These are phyloP conservation scores for Charadrius vociferus DNA, from an alignment of 2,113 vertebrate species.

Conservation along the genomic window DNA sequence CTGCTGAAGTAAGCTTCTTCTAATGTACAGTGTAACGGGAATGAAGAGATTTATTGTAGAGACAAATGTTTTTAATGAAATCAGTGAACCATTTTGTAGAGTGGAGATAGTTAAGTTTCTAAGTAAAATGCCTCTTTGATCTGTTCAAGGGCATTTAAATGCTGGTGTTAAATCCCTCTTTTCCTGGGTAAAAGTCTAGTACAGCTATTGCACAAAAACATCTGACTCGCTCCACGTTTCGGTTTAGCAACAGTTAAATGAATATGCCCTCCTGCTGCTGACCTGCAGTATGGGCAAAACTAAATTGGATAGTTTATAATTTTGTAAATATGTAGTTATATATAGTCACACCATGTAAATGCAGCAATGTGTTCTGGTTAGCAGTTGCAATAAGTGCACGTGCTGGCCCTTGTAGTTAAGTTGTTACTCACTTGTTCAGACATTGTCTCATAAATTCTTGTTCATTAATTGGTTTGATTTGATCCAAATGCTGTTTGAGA, in stretches of 20 bases:
- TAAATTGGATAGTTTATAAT: too few relatives aligned
- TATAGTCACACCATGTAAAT: rapidly evolving
- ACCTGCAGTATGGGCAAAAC: not conserved
- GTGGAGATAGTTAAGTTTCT: not conserved
- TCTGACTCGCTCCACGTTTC: rapidly evolving
- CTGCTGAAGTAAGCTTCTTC: constrained; percentile 87
- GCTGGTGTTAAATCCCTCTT: not conserved
- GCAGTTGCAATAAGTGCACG: rapidly evolving
- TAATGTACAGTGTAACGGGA: not conserved
- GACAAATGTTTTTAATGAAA: not conserved
- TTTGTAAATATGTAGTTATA: not conserved
- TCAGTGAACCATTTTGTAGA: not conserved
- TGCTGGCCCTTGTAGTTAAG: not conserved
- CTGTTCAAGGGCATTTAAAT: not conserved
- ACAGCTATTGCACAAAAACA: not conserved
- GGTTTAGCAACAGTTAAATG: not conserved
- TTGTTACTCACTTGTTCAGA: not conserved
- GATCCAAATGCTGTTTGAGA: not conserved
- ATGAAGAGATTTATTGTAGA: not conserved
- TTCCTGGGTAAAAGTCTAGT: not conserved
- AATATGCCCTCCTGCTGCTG: not conserved
- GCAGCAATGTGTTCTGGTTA: not conserved
- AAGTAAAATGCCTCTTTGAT: not conserved
- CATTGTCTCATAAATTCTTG: not conserved
- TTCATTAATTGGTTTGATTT: not conserved